Evolutionary conservation across 2,797 vertebrate genomes (phyloP), one percentile per base, ranked within the genome.

Genomic region (Vireo griseus): DNA sequence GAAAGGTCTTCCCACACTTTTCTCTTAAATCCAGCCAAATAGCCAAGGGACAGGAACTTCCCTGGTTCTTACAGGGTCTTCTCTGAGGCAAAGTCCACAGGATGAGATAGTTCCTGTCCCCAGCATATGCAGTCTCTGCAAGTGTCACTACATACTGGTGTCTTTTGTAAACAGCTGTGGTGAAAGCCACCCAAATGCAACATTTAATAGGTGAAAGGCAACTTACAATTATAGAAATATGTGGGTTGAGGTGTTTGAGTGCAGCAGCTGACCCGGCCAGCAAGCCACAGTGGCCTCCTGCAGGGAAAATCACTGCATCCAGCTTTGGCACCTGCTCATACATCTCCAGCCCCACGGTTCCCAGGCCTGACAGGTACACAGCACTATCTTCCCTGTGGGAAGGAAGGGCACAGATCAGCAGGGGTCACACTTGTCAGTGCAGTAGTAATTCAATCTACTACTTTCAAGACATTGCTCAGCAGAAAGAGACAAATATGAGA

Each of bases 321-420:
- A 99, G 94, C 95, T 98, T 98, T 90, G 98, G 97, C 92, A 99
- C 98, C 96, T 99, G 99, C 81, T 99, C 98, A 4, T 98, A 98
- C 75, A 99, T 97, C 96, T 99, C 99, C 97, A 99, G 97, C 37
- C 98, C 99, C 93, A 99, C 97, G 2, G 99, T 99, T 3, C 99
- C 99, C 96, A 99, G 97, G 21, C 99, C 99, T 2, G 99, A 98
- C 95, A 99, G 97, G 94, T 99, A 99, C 10, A 92, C 95, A 63
- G 97, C 94, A 77, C 97, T 98, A 10, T 99, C 98, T 82, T 98
- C 98, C 96, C 99, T 99, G 97, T 0, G 17, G 47, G 69, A 74
- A 79, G 75, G 61, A 94, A 91, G 42, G 80, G 8, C 71, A 88
- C 52, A 87, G 33, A 15, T 92, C 58, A 95, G 82, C 61, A 69